These are phyloP conservation scores for Amphipoea oculea DNA, from an alignment of 2,888 invertebrate genomes.

Conservation along the genomic window DNA sequence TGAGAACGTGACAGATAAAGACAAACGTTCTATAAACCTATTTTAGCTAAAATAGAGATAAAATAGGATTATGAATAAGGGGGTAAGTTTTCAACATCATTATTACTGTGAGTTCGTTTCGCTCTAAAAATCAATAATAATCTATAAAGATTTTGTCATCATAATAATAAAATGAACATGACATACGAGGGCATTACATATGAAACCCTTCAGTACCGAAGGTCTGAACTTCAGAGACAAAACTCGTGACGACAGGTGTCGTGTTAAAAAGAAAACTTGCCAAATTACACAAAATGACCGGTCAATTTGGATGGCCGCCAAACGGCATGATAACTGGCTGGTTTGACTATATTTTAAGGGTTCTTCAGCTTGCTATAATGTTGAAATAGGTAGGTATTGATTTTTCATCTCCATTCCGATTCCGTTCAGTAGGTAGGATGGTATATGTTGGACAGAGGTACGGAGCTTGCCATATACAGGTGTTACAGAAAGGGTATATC, in stretches of 20 bases:
- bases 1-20: too few relatives aligned
- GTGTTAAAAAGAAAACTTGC: conserved; percentile 78
- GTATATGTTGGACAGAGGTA: not conserved
- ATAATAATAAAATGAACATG: conserved; percentile 13
- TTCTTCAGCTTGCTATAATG: conserved; percentile 22
- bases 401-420: not conserved
- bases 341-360: conserved; percentile 33
- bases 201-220: conserved; percentile 41
- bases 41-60: too few relatives aligned
- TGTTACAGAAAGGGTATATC: too few relatives aligned
- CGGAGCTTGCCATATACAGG: too few relatives aligned
- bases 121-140: too few relatives aligned
- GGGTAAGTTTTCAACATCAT: not conserved
- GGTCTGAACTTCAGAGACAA: conserved; percentile 75
- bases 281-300: conserved; percentile 83
- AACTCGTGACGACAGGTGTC: conserved; percentile 84
- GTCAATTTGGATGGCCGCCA: conserved; percentile 83
- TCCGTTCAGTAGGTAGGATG: not conserved
- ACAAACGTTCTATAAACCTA: too few relatives aligned
- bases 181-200: not conserved
- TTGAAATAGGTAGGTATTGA: not conserved
- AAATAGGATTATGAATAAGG: too few relatives aligned
- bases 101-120: not conserved
- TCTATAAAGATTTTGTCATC: too few relatives aligned
- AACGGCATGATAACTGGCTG: conserved; percentile 69